Base-by-base conservation (phyloP, 2,113 vertebrate genomes). In the Carollia perspicillata region DNA sequence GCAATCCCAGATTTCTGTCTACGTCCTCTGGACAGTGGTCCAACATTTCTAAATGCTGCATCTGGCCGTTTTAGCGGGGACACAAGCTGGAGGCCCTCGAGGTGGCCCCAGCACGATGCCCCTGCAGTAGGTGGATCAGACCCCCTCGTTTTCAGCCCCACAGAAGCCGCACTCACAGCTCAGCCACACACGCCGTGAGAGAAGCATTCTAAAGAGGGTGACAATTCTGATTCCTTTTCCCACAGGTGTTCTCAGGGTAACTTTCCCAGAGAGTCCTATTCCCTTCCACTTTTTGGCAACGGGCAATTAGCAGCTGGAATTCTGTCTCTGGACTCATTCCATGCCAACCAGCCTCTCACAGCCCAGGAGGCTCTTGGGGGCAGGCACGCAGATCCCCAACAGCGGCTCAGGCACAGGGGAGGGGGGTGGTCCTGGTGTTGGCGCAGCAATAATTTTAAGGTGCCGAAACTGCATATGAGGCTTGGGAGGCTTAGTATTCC, bases 361-460 rank as follows among this genome's bases (percentile, higher is more conserved):
- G 49, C 35, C 35, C 40, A 0, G 3, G 10, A 55, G 22, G 26
- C 37, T 79, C 13, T 37, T 42, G 1, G 11, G 37, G 20, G 37
- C 4, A 8, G 37, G 13, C 44, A 23, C 2, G 16, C 22, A 55
- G 84, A 75, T 8, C 3, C 3, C 28, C 8, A 10, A 13, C 28
- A 16, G 69, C 0, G 11, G 44, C 4, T 0, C 26, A 60, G 58
- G 58, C 17, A 60, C 65, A 60, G 40, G 20, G 22, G 16, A 35
- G 26, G 30, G 16, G 60, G n/a, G 18, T 0, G 1, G 37, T 28
- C 37, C 17, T 17, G 4, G 10, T 17, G 30, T 23, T 37, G 37
- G 44, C 33, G 13, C 14, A 37, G 28, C 51, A 37, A 10, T 66
- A 14, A 66, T 78, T 89, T 72, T 28, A 72, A 90, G 4, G 14